These are phyloP conservation scores for Penelope pileata DNA, from an alignment of 2,113 vertebrate species.

Conservation along the genomic window DNA sequence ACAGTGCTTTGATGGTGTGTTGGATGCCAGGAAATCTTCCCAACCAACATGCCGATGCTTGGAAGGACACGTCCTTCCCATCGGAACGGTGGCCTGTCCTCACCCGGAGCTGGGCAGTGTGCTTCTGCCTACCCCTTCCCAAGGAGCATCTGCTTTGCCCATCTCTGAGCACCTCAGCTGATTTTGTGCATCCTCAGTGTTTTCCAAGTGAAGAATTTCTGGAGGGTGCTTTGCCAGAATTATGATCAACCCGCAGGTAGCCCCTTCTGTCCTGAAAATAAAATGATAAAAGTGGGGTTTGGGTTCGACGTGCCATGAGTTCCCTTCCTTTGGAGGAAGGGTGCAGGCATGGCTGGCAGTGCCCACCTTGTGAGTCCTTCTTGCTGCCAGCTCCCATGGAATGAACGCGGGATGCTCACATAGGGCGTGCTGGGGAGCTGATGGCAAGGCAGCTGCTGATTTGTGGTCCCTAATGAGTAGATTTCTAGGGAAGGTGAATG, in stretches of 20 bases:
- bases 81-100: background rate
- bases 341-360: background rate
- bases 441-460: background rate
- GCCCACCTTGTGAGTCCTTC: background rate
- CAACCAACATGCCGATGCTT: rapidly evolving
- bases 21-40: slow-evolving; percentile 23
- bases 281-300: background rate
- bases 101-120: background rate
- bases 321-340: background rate
- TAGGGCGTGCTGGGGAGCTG: background rate
- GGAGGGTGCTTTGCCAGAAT: background rate
- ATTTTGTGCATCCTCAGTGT: background rate
- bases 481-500: background rate
- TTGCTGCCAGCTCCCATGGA: background rate
- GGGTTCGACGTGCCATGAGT: background rate
- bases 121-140: background rate
- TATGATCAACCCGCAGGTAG: background rate
- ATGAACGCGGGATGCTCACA: rapidly evolving
- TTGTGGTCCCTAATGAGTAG: background rate
- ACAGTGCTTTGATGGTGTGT: slow-evolving; percentile 44
- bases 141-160: background rate
- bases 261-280: background rate
- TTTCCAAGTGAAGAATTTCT: background rate
- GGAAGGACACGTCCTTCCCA: background rate
- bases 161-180: background rate